Percentiles rank a stretch among this genome's conserved stretches.
Evolutionary conservation across 2,113 vertebrate genomes (phyloP).

Genomic region (Upupa epops): DNA sequence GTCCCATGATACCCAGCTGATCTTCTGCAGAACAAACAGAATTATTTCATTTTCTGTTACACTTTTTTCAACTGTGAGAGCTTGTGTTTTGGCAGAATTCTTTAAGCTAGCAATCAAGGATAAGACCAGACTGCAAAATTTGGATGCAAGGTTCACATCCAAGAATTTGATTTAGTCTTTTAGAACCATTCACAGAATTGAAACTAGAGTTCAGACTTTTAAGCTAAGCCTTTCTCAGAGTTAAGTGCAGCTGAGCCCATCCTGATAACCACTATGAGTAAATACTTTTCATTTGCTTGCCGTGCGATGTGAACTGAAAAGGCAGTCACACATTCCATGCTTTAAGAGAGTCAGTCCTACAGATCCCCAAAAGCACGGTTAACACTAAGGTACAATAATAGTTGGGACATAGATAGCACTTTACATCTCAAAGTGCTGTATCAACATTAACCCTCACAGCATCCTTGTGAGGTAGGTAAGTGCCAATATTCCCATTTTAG

Average conservation of each 20-base stretch:
- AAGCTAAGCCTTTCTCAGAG: not conserved
- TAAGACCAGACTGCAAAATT: not conserved
- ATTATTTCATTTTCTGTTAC: not conserved
- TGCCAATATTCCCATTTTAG: not conserved
- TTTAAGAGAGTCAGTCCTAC: not conserved
- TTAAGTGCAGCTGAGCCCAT: not conserved
- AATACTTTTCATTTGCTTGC: conserved; percentile 14
- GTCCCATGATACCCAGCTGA: not conserved
- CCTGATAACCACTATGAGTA: not conserved
- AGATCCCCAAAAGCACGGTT: not conserved
- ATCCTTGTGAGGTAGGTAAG: conserved; percentile 1
- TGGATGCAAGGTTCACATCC: not conserved
- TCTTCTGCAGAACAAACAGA: not conserved
- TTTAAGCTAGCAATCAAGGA: not conserved
- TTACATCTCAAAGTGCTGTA: not conserved
- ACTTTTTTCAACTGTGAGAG: not conserved
- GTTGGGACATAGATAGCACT: not conserved
- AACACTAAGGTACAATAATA: not conserved
- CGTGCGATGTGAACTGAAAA: not conserved
- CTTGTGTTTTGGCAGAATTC: conserved; percentile 1
- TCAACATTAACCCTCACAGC: conserved; percentile 2
- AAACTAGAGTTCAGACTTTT: not conserved
- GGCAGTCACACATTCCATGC: not conserved
- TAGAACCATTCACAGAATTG: not conserved
- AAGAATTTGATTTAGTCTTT: not conserved